Evolutionary conservation across 2,888 invertebrate species (phyloP).

Genomic region (Patella caerulea): DNA sequence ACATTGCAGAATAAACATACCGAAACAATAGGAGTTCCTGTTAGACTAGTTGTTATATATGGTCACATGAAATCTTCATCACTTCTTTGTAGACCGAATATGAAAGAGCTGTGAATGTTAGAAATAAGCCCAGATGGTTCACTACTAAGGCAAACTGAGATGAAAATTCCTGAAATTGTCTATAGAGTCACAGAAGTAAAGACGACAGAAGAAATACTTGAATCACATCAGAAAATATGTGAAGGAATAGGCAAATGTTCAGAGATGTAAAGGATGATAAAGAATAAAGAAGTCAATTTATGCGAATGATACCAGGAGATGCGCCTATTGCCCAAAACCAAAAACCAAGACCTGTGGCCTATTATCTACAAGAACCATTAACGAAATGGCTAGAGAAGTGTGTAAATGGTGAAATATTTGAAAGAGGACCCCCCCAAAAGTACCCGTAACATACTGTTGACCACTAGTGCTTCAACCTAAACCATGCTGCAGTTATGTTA

Average conservation of each 20-base stretch:
- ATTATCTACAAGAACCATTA: slow-evolving; percentile 21
- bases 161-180: background rate
- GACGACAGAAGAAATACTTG: background rate
- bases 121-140: slow-evolving; percentile 22
- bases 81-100: slow-evolving; percentile 20
- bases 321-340: slow-evolving; percentile 18
- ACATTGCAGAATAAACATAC: too few relatives aligned
- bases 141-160: background rate
- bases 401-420: slow-evolving; percentile 20
- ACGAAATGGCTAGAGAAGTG: slow-evolving; percentile 21
- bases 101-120: slow-evolving; percentile 22
- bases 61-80: slow-evolving; percentile 19
- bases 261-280: slow-evolving; percentile 16
- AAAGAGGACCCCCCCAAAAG: slow-evolving; percentile 14
- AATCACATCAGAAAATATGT: slow-evolving; percentile 12
- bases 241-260: slow-evolving; percentile 16
- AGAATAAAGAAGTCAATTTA: slow-evolving; percentile 17
- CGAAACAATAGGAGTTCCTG: background rate
- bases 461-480: slow-evolving; percentile 27
- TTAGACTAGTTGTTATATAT: slow-evolving; percentile 18
- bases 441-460: slow-evolving; percentile 25
- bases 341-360: slow-evolving; percentile 19
- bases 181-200: background rate
- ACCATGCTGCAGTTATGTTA: slow-evolving; percentile 9
- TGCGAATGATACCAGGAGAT: slow-evolving; percentile 11